Evolutionary conservation across 2,113 vertebrate genomes (phyloP).

Genomic region (Hemicordylus capensis): DNA sequence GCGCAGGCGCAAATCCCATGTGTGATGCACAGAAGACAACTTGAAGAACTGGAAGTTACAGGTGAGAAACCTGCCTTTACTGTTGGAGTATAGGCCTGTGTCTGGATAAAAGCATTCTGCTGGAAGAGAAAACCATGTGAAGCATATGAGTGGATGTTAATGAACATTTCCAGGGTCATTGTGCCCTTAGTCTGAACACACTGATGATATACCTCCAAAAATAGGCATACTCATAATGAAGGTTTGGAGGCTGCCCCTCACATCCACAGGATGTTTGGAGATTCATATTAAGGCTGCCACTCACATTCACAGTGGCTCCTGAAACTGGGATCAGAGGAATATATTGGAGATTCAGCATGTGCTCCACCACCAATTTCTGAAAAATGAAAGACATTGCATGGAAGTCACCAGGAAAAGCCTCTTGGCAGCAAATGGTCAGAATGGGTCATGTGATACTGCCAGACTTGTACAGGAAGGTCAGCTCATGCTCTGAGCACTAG

Average conservation of each 20-base stretch:
- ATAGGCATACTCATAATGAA: neutral
- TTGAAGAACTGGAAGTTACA: too few species aligned
- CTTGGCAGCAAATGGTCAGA: neutral
- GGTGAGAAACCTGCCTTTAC: too few species aligned
- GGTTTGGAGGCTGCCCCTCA: too few species aligned
- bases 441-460: neutral
- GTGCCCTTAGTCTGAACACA: neutral
- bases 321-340: neutral
- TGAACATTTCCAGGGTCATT: neutral
- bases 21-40: too few species aligned
- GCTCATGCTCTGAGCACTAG: neutral
- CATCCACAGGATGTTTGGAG: too few species aligned
- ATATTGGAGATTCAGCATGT: neutral
- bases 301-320: neutral
- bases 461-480: neutral
- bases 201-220: neutral
- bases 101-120: neutral
- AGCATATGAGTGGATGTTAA: neutral
- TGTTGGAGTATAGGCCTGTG: neutral
- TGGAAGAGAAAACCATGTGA: neutral
- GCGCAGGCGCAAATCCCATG: too few species aligned
- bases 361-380: neutral
- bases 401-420: neutral
- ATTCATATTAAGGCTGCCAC: neutral
- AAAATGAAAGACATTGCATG: neutral